Conservation (phyloP, 2,113 vertebrate species). For the Mustelus asterias region DNA sequence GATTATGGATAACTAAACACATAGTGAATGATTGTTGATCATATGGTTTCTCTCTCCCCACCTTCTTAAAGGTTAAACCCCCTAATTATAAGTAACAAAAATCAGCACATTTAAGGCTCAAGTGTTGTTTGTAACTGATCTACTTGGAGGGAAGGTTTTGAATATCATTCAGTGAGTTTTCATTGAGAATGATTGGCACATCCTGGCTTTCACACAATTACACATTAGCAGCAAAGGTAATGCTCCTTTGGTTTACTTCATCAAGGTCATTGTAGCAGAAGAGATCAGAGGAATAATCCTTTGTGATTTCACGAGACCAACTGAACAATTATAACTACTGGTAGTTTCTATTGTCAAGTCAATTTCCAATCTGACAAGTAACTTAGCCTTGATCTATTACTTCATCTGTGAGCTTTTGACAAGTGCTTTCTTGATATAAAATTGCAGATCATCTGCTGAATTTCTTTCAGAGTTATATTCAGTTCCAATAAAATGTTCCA, state of each 20-base stretch:
- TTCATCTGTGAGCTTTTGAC: background rate
- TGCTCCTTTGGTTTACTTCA: background rate
- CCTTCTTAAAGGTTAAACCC: background rate
- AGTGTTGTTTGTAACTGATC: background rate
- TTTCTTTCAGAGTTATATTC: background rate
- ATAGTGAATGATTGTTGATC: background rate
- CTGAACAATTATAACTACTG: background rate
- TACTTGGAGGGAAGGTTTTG: background rate
- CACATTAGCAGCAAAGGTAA: background rate
- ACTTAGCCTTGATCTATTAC: conserved; percentile 1
- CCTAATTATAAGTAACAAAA: background rate
- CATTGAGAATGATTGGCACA: background rate
- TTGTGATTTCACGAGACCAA: background rate
- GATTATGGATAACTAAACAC: background rate
- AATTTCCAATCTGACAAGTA: conserved; percentile 3
- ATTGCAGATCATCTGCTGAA: background rate
- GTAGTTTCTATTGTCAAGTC: conserved; percentile 4
- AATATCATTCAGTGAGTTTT: background rate
- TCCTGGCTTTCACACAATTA: background rate
- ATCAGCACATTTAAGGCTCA: background rate
- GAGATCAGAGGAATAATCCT: background rate
- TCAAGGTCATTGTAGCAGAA: conserved; percentile 14
- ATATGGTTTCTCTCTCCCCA: background rate
- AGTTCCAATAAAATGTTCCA: background rate
- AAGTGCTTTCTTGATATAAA: background rate